phyloP scores from a whole-genome alignment of 2,113 vertebrate genomes.

The Thunnus thynnus region DNA sequence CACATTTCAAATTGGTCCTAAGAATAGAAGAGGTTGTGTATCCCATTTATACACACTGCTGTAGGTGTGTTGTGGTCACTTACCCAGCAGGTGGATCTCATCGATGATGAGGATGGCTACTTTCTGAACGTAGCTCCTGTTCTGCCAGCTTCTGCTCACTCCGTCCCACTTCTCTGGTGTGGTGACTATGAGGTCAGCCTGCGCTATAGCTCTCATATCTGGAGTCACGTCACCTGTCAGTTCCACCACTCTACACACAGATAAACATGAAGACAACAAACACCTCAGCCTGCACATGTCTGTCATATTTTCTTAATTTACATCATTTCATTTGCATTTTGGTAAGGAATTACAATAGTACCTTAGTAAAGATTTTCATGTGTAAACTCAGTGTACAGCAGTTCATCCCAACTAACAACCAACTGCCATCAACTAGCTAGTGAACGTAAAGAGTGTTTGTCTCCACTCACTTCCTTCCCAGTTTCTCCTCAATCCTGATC shows the following conservation, averaged over 20 bases:
- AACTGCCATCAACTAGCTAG: not conserved
- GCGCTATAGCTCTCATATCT: constrained; percentile 94
- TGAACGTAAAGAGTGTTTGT: no score
- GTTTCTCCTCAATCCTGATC: constrained; percentile 95
- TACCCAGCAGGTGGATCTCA: constrained; percentile 97
- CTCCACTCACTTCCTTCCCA: constrained; percentile 93
- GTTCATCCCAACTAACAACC: not conserved
- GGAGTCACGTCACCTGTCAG: constrained; percentile 97
- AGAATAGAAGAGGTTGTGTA: no score
- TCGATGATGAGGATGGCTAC: constrained; percentile 98
- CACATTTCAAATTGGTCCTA: no score
- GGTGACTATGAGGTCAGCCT: constrained; percentile 98
- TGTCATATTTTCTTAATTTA: not conserved
- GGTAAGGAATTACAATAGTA: not conserved
- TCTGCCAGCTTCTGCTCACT: constrained; percentile 98
- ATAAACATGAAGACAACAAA: not conserved
- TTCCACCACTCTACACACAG: constrained; percentile 91
- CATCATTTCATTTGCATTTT: no score
- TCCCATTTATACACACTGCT: not conserved
- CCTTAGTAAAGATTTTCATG: not conserved
- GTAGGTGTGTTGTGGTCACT: constrained; percentile 9
- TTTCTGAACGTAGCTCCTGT: constrained; percentile 96
- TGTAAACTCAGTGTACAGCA: not conserved
- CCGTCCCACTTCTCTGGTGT: constrained; percentile 99
- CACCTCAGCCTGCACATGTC: not conserved